Percentiles rank a stretch among this genome's conserved stretches.
Evolutionary conservation across 1,140 invertebrate species (phyloP).

Genomic region (Nixonia krombeini): DNA sequence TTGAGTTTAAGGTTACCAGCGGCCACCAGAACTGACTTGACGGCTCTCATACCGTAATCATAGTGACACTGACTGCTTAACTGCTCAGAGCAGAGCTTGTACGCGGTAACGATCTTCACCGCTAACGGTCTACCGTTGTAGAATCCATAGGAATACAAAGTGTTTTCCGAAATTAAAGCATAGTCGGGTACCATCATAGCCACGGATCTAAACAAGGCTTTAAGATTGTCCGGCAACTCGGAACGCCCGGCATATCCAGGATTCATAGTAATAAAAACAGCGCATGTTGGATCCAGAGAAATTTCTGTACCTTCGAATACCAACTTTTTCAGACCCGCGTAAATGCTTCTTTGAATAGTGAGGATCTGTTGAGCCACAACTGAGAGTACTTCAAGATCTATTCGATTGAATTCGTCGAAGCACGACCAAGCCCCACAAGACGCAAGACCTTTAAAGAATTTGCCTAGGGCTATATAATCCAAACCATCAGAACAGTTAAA

Average conservation of each 20-base stretch:
- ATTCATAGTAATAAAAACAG: conserved; percentile 98
- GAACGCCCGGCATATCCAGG: conserved; percentile 93
- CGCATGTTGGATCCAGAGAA: conserved; percentile 88
- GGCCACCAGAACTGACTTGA: conserved; percentile 92
- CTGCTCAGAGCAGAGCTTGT: conserved; percentile 94
- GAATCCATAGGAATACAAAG: conserved; percentile 95
- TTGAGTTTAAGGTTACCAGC: conserved; percentile 92
- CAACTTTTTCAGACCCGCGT: conserved; percentile 82
- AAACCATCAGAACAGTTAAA: conserved; percentile 97
- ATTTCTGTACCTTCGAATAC: conserved; percentile 94
- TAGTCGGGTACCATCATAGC: conserved; percentile 99
- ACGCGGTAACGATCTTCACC: conserved; percentile 95
- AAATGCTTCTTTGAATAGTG: conserved; percentile 84
- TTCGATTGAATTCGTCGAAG: conserved; percentile 96
- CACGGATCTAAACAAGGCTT: conserved; percentile 94
- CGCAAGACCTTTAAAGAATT: conserved; percentile 97
- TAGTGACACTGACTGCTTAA: conserved; percentile 96
- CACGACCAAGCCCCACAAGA: conserved; percentile 98
- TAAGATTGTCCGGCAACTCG: conserved; percentile 95
- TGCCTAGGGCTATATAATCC: conserved; percentile 94
- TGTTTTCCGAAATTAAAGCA: conserved; percentile 94
- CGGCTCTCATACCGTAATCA: conserved; percentile 94
- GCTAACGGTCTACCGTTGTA: conserved; percentile 89
- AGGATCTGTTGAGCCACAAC: conserved; percentile 93
- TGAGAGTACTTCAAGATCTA: conserved; percentile 89